phyloP scores from a whole-genome alignment of 1,140 invertebrate species.

The Monomorium pharaonis region DNA sequence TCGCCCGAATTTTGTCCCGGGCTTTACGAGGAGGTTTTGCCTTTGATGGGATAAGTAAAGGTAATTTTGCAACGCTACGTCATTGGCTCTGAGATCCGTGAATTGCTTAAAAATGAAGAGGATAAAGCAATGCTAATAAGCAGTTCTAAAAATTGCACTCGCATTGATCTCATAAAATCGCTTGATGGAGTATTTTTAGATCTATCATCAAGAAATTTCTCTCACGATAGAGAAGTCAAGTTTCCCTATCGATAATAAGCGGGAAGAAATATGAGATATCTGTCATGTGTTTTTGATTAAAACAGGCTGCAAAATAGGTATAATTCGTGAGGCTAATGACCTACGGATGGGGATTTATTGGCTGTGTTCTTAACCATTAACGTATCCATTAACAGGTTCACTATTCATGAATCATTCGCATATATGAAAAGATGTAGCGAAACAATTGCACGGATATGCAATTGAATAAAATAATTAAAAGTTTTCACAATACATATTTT shows the following conservation, averaged over 20 bases:
- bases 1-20: conserved; percentile 26
- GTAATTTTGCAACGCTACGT: conserved; percentile 31
- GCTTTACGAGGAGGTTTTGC: conserved; percentile 5
- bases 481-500: neutral
- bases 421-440: neutral
- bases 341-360: conserved; percentile 12
- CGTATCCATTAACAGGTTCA: conserved; percentile 29
- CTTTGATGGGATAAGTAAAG: conserved; percentile 44
- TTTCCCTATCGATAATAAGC: neutral
- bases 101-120: conserved; percentile 1
- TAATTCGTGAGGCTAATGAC: conserved; percentile 33
- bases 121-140: neutral
- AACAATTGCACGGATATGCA: conserved; percentile 7
- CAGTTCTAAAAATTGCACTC: neutral
- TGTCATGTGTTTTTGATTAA: neutral
- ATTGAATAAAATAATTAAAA: conserved; percentile 27
- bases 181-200: neutral
- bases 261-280: neutral
- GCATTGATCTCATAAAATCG: neutral
- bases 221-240: neutral
- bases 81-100: conserved; percentile 22
- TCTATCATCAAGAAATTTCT: neutral
- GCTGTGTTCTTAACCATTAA: conserved; percentile 20
- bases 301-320: conserved; percentile 18
- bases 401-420: neutral